phyloP scores from a whole-genome alignment of 2,113 vertebrate species.

The Mesoclemmys tuberculata region DNA sequence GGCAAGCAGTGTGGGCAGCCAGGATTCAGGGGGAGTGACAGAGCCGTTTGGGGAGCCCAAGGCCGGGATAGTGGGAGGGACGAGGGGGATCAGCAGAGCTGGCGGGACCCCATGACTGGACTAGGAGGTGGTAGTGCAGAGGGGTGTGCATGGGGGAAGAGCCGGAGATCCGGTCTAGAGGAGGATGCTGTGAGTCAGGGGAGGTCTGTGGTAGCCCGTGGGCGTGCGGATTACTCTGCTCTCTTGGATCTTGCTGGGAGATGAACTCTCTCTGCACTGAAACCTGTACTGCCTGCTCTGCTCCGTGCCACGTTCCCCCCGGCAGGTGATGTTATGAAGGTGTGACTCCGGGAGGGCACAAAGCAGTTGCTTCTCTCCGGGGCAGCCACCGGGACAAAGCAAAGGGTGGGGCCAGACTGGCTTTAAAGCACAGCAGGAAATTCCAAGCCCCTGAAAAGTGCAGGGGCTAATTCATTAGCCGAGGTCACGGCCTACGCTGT shows the following conservation, averaged over 20 bases:
- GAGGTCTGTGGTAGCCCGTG: too few relatives aligned
- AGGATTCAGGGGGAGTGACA: neutral
- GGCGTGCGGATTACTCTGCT: neutral
- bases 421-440: conserved; percentile 3
- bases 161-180: neutral
- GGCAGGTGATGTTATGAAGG: neutral
- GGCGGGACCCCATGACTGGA: neutral
- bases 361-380: neutral
- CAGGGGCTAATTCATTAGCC: neutral
- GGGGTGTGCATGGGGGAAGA: neutral
- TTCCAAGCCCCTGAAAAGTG: neutral
- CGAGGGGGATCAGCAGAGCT: neutral
- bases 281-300: neutral
- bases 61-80: neutral
- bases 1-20: neutral
- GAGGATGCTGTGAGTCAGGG: neutral
- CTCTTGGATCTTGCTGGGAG: neutral
- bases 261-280: neutral
- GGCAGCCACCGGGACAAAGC: neutral
- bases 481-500: neutral
- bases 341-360: neutral
- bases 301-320: too few relatives aligned
- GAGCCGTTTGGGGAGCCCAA: neutral
- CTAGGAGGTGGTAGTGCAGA: neutral
- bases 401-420: neutral